A percentile compares a stretch with the other conserved stretches of the same genome.
phyloP scores from a whole-genome alignment of 2,797 vertebrate species.

The Lacerta bilineata region DNA sequence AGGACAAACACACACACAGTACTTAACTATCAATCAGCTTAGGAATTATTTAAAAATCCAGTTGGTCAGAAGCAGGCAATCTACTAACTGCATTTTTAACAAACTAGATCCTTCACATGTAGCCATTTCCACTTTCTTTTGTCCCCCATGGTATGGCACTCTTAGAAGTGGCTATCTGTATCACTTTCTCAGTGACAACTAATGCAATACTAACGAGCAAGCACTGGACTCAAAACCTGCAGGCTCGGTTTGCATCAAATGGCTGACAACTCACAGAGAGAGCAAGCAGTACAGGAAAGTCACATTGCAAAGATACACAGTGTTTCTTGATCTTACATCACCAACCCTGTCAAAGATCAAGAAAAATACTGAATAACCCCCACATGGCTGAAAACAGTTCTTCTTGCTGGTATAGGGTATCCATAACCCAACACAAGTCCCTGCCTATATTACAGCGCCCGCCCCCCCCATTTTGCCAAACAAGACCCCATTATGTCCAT shows the following conservation, averaged over 20 bases:
- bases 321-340: not conserved
- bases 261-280: not conserved
- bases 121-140: not conserved
- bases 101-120: not conserved
- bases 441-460: not conserved
- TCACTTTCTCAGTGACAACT: not conserved
- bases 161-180: no score
- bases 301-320: not conserved
- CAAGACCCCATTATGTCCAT: not conserved
- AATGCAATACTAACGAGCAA: fast-evolving
- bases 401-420: not conserved
- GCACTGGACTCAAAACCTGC: not conserved
- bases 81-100: not conserved
- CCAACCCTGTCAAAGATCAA: not conserved
- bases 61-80: not conserved
- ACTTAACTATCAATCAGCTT: not conserved
- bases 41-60: not conserved
- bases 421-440: not conserved
- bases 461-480: no score
- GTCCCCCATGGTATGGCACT: not conserved
- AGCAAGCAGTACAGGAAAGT: not conserved
- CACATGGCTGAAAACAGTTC: not conserved
- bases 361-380: constrained; percentile 1
- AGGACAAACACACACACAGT: not conserved
- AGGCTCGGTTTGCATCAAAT: not conserved